Evolutionary conservation across 2,113 vertebrate genomes (phyloP), one percentile per base, ranked within the genome.

Genomic region (Dryoscopus gambensis): DNA sequence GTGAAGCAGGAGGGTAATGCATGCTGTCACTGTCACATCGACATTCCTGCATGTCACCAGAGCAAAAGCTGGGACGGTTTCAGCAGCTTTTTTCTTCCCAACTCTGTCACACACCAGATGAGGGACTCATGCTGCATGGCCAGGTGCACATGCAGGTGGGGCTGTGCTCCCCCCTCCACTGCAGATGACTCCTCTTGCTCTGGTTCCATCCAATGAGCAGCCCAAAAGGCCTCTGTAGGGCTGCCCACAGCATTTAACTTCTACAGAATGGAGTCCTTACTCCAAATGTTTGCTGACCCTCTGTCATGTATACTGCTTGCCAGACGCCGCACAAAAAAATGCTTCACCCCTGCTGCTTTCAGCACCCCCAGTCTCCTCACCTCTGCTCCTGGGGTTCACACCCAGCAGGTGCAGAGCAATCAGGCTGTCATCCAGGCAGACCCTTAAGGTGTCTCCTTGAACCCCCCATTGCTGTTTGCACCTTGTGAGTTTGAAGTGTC

Each of bases 401-500:
- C 7, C 17, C 2, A 2, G 28, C 28, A 62, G 11, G 19, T 31
- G 10, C 37, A 70, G 27, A 78, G 56, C 19, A 60, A 90, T 22
- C 2, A 1, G 24, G 44, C 31, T 44, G 24, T 25, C 6, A 3
- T 52, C 20, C 62, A 53, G 24, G 37, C 52, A 64, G 17, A 30
- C 0, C 0, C 57, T 82, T 24, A 35, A 18, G 39, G 35, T 3
- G 3, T 25, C 35, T 85, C 62, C 57, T 40, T 42, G 35, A 89
- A 64, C 7, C 20, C 13, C 19, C 9, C 0, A 0, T 2, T 40
- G 20, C 53, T 60, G 20, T 49, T 69, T 0, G 0, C 28, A 69
- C 28, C 9, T 6, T 7, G 23, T 0, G 18, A 57, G 46, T 67
- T 56, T 82, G 33, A 82, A 69, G n/a, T n/a, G n/a, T n/a, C 24